Evolutionary conservation across 2,888 invertebrate species (phyloP).

Genomic region (Nudaria mundana): DNA sequence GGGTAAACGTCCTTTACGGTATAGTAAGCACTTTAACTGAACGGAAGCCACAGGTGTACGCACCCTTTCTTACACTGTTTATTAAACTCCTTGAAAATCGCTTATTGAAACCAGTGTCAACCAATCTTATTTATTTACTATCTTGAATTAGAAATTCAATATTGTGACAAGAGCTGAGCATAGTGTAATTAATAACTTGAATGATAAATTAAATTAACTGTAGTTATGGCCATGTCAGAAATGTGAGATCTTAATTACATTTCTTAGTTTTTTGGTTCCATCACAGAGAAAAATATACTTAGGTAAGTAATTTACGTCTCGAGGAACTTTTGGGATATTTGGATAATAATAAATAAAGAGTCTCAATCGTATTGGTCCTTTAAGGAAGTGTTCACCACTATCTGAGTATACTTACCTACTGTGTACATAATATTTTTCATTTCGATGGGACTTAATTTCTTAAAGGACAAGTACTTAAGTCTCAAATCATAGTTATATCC

Average conservation of each 20-base stretch:
- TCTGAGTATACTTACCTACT: too few relatives aligned
- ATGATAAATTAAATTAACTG: slow-evolving; percentile 17
- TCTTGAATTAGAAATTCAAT: slow-evolving; percentile 11
- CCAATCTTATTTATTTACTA: neutral
- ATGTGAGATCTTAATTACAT: neutral
- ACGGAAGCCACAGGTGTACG: slow-evolving; percentile 59
- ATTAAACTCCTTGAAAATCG: slow-evolving; percentile 13
- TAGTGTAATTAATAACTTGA: slow-evolving; percentile 27
- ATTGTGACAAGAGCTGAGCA: slow-evolving; percentile 19
- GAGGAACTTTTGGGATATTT: too few relatives aligned
- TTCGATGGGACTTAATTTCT: too few relatives aligned
- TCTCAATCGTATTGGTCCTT: too few relatives aligned
- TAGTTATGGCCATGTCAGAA: slow-evolving; percentile 4
- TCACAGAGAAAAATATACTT: too few relatives aligned
- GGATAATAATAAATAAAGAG: too few relatives aligned
- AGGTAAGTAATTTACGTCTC: too few relatives aligned
- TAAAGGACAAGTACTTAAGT: too few relatives aligned
- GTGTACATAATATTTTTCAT: too few relatives aligned
- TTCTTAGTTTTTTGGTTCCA: too few relatives aligned
- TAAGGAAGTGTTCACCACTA: too few relatives aligned
- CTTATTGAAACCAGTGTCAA: neutral
- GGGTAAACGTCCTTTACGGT: slow-evolving; percentile 58
- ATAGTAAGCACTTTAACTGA: slow-evolving; percentile 42
- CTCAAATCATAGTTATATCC: too few relatives aligned
- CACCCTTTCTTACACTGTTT: slow-evolving; percentile 13